Conservation (phyloP, 2,888 invertebrate species). For the Pollenia griseotomentosa region DNA sequence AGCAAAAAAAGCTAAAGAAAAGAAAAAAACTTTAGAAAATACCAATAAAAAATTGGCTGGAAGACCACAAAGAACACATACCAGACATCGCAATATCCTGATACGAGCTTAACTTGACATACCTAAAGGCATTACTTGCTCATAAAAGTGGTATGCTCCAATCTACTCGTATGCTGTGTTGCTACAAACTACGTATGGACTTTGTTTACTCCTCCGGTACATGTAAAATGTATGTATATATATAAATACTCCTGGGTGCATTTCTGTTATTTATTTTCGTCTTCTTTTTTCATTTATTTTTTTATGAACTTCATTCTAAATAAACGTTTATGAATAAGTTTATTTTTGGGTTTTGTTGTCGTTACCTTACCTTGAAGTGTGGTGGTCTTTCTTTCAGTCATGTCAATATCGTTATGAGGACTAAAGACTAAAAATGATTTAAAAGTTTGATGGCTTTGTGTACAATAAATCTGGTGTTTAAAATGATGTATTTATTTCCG, state of each 20-base stretch:
- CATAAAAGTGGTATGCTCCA: conserved; percentile 15
- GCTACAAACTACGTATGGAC: conserved; percentile 3
- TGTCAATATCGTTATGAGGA: conserved; percentile 67
- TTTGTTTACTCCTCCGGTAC: conserved; percentile 23
- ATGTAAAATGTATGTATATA: conserved; percentile 51
- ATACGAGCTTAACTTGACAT: conserved; percentile 66
- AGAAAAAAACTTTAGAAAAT: conserved; percentile 60
- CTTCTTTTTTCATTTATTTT: conserved; percentile 14
- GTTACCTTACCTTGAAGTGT: conserved; percentile 65
- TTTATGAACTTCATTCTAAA: conserved; percentile 54
- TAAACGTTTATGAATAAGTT: conserved; percentile 71
- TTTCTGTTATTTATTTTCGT: conserved; percentile 45
- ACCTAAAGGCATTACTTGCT: conserved; percentile 62
- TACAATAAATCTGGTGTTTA: conserved; percentile 18
- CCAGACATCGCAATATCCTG: conserved; percentile 73
- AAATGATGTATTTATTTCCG: conserved; percentile 11
- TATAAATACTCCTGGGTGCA: conserved; percentile 69
- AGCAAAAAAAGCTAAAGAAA: conserved; percentile 37
- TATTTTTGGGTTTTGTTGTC: conserved; percentile 70
- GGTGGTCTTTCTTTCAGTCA: conserved; percentile 68
- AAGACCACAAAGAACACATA: conserved; percentile 70
- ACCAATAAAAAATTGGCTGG: conserved; percentile 63
- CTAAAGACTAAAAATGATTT: conserved; percentile 61
- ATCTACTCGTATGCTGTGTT: conserved; percentile 29
- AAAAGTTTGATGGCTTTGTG: conserved; percentile 60